Evolutionary conservation across 2,113 vertebrate species (phyloP), one percentile per base, ranked within the genome.

Genomic region (Sander lucioperca): DNA sequence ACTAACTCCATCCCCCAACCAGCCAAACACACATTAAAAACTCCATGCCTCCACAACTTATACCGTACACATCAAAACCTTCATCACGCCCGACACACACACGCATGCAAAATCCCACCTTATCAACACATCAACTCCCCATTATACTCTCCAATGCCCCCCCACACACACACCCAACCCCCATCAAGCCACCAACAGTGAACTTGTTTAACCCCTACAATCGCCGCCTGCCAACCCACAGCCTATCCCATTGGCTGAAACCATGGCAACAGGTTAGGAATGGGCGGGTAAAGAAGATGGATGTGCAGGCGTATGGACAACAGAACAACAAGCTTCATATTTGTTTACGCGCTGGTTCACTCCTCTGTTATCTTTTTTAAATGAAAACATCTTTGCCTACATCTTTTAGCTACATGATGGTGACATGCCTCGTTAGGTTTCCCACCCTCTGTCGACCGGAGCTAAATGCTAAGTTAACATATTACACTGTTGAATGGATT

Each of bases 251-350:
- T 88, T 89, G 84, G 89, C 62, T 75, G 82, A 66, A 84, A 90
- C 91, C 83, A 91, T 92, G 83, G 86, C 79, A 91, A 91, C 92
- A 72, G 69, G 86, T 86, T 57, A 54, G 68, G 78, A 89, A 90
- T 89, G 87, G 87, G 82, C 13, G 71, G 82, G 56, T 33, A 47
- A 51, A 58, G 39, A 86, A 85, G 87, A 86, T 51, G 74, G 86
- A 89, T 88, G 84, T 80, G 66, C n/a, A 36, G 69, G 56, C 2
- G 23, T 67, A 74, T 1, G 25, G 54, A 79, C 79, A 72, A 83
- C 86, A 91, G 66, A 86, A 82, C 73, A 75, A 33, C 6, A 54
- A 19, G 45, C 50, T 23, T 79, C 63, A 63, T 36, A 51, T 74
- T 77, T 36, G 21, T 77, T 84, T 74, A 33, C 33, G 6, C 8